phyloP scores from a whole-genome alignment of 2,888 invertebrate species.

The Copidosoma aretas region DNA sequence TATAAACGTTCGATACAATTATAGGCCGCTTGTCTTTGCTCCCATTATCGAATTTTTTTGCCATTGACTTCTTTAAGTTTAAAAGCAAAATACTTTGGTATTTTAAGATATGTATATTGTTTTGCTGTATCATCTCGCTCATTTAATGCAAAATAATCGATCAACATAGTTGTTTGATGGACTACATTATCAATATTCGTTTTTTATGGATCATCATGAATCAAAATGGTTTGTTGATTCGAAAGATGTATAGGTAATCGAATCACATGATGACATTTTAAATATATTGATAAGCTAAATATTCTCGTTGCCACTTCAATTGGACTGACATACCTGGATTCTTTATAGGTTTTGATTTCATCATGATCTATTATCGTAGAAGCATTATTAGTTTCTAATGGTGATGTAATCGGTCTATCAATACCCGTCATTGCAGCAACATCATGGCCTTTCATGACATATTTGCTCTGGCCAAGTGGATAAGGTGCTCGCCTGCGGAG shows the following conservation, averaged over 20 bases:
- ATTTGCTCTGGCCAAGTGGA: no score
- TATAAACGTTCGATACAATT: slow-evolving; percentile 45
- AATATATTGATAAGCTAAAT: slow-evolving; percentile 31
- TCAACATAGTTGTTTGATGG: slow-evolving; percentile 22
- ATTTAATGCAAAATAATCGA: slow-evolving; percentile 35
- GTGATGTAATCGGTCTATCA: neutral
- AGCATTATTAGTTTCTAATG: no score
- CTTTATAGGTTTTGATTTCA: slow-evolving; percentile 19
- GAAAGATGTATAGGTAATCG: slow-evolving; percentile 39
- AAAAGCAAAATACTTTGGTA: slow-evolving; percentile 30
- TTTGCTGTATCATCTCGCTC: slow-evolving; percentile 22
- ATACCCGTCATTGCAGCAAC: slow-evolving; percentile 24
- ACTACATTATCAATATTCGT: slow-evolving; percentile 2
- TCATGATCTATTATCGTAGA: neutral
- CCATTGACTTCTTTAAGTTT: slow-evolving; percentile 18
- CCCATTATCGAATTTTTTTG: slow-evolving; percentile 17
- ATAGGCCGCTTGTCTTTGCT: slow-evolving; percentile 21
- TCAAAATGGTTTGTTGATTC: slow-evolving; percentile 35
- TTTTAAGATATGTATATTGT: slow-evolving; percentile 30
- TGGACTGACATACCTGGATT: slow-evolving; percentile 42
- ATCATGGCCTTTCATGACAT: slow-evolving; percentile 48
- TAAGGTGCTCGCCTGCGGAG: no score
- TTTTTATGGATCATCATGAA: slow-evolving; percentile 10
- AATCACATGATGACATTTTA: slow-evolving; percentile 38
- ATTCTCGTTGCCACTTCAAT: slow-evolving; percentile 42